Evolutionary conservation across 2,888 invertebrate genomes (phyloP).

Genomic region (Tromatobia lineatoria): DNA sequence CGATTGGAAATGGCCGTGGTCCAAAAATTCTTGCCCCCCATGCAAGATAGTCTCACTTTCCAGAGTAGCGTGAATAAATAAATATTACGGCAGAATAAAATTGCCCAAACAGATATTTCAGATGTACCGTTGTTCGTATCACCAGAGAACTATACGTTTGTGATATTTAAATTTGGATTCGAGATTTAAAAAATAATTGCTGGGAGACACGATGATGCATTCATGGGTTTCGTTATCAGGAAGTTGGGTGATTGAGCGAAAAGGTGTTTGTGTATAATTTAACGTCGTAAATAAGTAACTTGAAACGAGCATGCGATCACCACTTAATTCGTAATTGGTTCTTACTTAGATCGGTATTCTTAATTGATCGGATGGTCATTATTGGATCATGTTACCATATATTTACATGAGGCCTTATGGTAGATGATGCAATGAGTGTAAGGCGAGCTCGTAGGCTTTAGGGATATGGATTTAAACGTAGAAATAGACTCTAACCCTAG

Average conservation of each 20-base stretch:
- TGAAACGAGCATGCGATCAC: constrained; percentile 67
- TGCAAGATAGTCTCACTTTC: constrained; percentile 13
- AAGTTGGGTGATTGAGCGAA: constrained; percentile 15
- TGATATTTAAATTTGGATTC: background rate
- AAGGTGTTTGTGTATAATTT: constrained; percentile 72
- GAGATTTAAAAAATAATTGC: too few species aligned
- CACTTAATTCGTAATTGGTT: constrained; percentile 76
- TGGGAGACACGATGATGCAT: too few species aligned
- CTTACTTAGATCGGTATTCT: constrained; percentile 73
- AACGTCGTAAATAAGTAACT: constrained; percentile 79
- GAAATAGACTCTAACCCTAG: background rate
- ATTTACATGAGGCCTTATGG: constrained; percentile 75
- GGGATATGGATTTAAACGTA: background rate
- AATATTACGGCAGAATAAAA: constrained; percentile 29
- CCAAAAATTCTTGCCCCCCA: constrained; percentile 50
- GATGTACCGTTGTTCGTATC: background rate
- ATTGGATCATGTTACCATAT: constrained; percentile 77
- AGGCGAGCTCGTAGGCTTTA: background rate
- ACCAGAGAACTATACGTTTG: constrained; percentile 28
- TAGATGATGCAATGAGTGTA: constrained; percentile 20
- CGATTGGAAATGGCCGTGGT: constrained; percentile 68
- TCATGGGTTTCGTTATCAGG: constrained; percentile 17
- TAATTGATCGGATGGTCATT: constrained; percentile 78
- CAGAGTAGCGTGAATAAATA: constrained; percentile 17
- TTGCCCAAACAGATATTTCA: too few species aligned